Percentiles rank a stretch among this genome's conserved stretches.
Conservation (phyloP, 2,797 vertebrate species). For the Microctenopoma lineatum region DNA sequence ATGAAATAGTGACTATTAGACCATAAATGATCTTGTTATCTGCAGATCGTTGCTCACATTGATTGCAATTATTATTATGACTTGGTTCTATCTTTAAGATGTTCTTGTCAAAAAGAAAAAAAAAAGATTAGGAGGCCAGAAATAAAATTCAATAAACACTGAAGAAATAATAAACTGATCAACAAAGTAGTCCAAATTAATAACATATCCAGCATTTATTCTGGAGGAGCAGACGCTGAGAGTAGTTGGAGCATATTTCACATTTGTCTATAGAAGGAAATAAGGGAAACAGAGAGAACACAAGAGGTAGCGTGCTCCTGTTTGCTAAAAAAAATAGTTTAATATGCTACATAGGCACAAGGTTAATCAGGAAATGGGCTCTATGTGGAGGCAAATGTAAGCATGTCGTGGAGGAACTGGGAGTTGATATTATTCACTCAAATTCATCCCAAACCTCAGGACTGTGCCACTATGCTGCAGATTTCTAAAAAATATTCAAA, state of each 20-base stretch:
- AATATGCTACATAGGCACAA: background rate
- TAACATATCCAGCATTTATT: slow-evolving; percentile 43
- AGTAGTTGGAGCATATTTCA: background rate
- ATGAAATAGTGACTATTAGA: slow-evolving; percentile 48
- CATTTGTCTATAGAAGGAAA: slow-evolving; percentile 21
- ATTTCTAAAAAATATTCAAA: background rate
- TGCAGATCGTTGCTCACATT: slow-evolving; percentile 31
- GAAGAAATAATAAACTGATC: slow-evolving; percentile 1
- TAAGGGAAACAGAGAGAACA: too few species aligned
- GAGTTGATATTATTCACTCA: slow-evolving; percentile 4
- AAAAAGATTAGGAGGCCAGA: slow-evolving; percentile 4
- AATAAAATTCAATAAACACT: slow-evolving; percentile 28
- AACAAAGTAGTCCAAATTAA: slow-evolving; percentile 47
- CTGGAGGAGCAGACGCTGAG: slow-evolving; percentile 1
- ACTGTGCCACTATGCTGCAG: slow-evolving; percentile 1
- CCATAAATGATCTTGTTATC: slow-evolving; percentile 49
- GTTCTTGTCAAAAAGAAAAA: slow-evolving; percentile 6
- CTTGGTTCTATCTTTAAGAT: slow-evolving; percentile 25
- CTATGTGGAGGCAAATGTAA: slow-evolving; percentile 11
- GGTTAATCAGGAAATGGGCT: background rate
- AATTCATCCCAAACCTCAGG: slow-evolving; percentile 15
- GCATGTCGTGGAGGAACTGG: background rate
- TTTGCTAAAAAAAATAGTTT: slow-evolving; percentile 12
- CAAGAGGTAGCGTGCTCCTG: background rate
- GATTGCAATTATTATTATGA: slow-evolving; percentile 49